Conservation (phyloP, 2,888 invertebrate species). For the Thysanoteuthis rhombus region DNA sequence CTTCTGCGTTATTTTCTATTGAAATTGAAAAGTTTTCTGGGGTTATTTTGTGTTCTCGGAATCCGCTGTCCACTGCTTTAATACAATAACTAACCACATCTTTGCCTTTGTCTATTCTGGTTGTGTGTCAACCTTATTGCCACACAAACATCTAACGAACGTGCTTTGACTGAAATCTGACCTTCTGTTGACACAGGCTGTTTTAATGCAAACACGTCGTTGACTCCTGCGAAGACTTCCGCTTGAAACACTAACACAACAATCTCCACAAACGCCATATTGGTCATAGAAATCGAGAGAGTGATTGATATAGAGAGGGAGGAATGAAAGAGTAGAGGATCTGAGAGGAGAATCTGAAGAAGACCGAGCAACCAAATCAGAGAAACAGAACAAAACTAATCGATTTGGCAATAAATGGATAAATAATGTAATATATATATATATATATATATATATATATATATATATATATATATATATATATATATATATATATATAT, state of each 20-base stretch:
- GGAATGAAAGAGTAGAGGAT: too few relatives aligned
- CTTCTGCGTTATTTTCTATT: too few relatives aligned
- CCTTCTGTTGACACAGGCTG: not conserved
- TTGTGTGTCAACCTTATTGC: not conserved
- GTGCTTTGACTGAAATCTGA: constrained; percentile 12
- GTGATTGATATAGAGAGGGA: not conserved
- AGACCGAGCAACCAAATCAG: too few relatives aligned
- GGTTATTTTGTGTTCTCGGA: not conserved
- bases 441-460: too few relatives aligned
- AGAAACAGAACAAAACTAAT: too few relatives aligned
- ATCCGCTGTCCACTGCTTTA: not conserved
- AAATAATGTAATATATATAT: too few relatives aligned
- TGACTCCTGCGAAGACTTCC: not conserved
- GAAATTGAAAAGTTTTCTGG: not conserved
- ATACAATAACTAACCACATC: not conserved
- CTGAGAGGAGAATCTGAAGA: too few relatives aligned
- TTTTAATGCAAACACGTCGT: not conserved
- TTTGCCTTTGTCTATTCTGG: not conserved
- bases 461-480: too few relatives aligned
- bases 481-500: too few relatives aligned
- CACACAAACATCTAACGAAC: not conserved
- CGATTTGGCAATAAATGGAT: too few relatives aligned
- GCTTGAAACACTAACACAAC: not conserved
- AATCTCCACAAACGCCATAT: not conserved
- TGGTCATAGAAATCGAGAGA: not conserved